A percentile compares a stretch with the other conserved stretches of the same genome.
These are phyloP conservation scores for Varanus salvator DNA, from an alignment of 2,113 vertebrate genomes.

Conservation along the genomic window DNA sequence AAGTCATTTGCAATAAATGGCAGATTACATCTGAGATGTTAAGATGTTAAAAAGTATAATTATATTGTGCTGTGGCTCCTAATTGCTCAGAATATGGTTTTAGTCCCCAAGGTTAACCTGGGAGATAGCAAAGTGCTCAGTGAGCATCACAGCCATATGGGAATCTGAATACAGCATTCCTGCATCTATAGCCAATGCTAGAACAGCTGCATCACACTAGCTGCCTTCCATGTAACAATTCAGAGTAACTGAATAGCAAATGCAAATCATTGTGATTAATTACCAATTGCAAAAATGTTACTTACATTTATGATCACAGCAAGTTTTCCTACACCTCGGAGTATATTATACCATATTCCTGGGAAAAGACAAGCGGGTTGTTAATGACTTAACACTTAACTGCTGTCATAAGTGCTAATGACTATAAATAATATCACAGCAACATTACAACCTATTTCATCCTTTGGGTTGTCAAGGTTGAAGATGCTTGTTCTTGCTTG, in stretches of 20 bases:
- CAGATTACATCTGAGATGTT: not conserved
- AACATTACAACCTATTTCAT: conserved; percentile 26
- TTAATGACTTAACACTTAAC: conserved; percentile 21
- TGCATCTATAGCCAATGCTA: not conserved
- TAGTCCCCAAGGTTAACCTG: not conserved
- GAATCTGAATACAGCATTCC: not conserved
- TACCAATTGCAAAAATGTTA: conserved; percentile 55
- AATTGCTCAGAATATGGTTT: not conserved
- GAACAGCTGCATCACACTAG: not conserved
- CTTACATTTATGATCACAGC: conserved; percentile 98
- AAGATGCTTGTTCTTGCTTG: not conserved
- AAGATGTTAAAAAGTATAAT: not conserved
- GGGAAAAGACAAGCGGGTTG: conserved; percentile 40
- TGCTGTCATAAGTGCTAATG: not conserved
- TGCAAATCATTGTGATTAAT: conserved; percentile 27
- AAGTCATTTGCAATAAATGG: not conserved
- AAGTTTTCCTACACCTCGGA: conserved; percentile 93
- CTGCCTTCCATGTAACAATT: conserved; percentile 9
- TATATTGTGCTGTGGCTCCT: not conserved
- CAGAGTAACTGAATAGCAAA: conserved; percentile 49
- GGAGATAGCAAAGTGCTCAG: not conserved
- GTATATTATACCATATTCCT: conserved; percentile 99
- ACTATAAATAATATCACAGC: conserved; percentile 19
- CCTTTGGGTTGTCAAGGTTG: conserved; percentile 29
- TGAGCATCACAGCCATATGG: not conserved